Evolutionary conservation across 1,140 invertebrate species (phyloP).

Genomic region (Trichogramma pretiosum): DNA sequence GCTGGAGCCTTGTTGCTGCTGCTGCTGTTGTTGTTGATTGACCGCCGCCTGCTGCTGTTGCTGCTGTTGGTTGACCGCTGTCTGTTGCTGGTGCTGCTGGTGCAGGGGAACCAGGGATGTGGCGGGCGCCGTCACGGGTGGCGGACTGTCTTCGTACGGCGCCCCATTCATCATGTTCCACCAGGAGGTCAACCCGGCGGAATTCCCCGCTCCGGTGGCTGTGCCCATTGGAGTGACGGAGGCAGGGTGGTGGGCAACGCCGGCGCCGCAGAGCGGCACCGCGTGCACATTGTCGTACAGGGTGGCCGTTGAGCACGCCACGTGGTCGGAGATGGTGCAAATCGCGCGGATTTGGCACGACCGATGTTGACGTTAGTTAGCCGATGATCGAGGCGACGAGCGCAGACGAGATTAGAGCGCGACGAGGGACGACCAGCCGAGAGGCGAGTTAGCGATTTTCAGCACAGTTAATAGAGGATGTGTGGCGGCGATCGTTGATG

Average conservation of each 20-base stretch:
- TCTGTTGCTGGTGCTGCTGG: constrained; percentile 44
- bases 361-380: constrained; percentile 11
- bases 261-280: constrained; percentile 58
- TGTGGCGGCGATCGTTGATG: constrained; percentile 12
- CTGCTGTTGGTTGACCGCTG: constrained; percentile 46
- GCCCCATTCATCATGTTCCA: constrained; percentile 75
- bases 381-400: constrained; percentile 1
- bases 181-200: constrained; percentile 70
- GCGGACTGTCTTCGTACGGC: constrained; percentile 66
- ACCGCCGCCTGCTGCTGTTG: constrained; percentile 49
- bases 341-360: constrained; percentile 42
- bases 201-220: constrained; percentile 67
- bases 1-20: constrained; percentile 43
- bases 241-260: constrained; percentile 57
- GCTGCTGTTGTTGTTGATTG: constrained; percentile 43
- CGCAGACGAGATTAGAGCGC: constrained; percentile 4
- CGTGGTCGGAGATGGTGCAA: constrained; percentile 67
- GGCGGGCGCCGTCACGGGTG: constrained; percentile 49
- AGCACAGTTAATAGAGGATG: neutral
- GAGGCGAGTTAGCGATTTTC: neutral
- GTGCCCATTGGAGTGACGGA: constrained; percentile 59
- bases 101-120: constrained; percentile 44
- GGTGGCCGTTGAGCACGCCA: constrained; percentile 67
- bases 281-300: constrained; percentile 68
- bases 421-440: neutral